These are phyloP conservation scores for Erpornis zantholeuca DNA, from an alignment of 2,113 vertebrate species.

Conservation along the genomic window DNA sequence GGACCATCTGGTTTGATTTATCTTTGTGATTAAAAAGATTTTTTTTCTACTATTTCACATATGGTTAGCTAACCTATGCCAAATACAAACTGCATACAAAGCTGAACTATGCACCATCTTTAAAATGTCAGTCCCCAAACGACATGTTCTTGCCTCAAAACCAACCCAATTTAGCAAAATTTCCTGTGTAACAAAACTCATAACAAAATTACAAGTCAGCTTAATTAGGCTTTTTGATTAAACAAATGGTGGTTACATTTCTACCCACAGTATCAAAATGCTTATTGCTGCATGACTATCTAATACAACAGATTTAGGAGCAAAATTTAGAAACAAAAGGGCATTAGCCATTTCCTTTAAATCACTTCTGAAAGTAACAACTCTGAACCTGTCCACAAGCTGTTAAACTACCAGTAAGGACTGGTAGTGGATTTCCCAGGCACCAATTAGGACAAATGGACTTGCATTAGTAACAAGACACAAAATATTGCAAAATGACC, in stretches of 20 bases:
- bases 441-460: background rate
- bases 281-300: background rate
- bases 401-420: background rate
- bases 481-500: background rate
- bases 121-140: background rate
- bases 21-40: background rate
- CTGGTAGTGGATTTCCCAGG: background rate
- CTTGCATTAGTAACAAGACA: background rate
- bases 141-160: background rate
- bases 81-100: background rate
- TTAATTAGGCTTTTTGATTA: background rate
- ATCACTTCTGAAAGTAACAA: background rate
- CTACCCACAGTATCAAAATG: background rate
- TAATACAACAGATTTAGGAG: background rate
- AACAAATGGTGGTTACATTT: background rate
- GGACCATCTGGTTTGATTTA: constrained; percentile 18
- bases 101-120: background rate
- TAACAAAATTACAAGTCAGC: background rate
- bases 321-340: background rate
- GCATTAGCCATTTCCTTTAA: background rate
- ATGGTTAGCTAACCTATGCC: background rate
- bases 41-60: background rate
- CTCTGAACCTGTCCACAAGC: background rate
- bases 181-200: background rate
- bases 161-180: background rate